Evolutionary conservation across 2,888 invertebrate genomes (phyloP).

Genomic region (Alentia gelatinosa): DNA sequence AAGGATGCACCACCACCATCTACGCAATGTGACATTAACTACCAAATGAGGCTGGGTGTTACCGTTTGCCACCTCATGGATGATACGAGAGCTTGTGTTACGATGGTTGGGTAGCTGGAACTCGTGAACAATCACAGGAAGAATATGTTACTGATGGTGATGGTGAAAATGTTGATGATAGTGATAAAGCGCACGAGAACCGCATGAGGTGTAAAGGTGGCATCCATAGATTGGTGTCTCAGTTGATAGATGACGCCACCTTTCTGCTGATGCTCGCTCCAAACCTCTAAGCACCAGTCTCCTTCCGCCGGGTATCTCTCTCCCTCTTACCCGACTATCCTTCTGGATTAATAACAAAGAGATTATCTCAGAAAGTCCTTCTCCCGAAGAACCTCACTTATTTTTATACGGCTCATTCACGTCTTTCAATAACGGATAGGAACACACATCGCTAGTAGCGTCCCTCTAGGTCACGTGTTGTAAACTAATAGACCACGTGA

Average conservation of each 20-base stretch:
- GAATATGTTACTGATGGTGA: no score
- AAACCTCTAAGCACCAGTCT: background rate
- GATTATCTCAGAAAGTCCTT: background rate
- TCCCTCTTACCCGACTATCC: background rate
- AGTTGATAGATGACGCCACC: background rate
- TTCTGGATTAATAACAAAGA: background rate
- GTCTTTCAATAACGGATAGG: background rate
- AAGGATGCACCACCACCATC: background rate
- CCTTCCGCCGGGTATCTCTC: background rate
- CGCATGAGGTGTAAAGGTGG: no score
- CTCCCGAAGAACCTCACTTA: background rate
- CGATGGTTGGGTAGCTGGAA: no score
- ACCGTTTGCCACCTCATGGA: background rate
- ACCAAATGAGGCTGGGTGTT: background rate
- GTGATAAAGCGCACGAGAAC: background rate
- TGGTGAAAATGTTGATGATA: no score
- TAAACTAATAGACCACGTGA: background rate
- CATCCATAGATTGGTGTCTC: background rate
- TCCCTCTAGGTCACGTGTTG: background rate
- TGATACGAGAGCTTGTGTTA: no score
- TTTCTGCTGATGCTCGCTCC: background rate
- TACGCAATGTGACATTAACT: background rate
- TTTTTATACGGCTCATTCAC: constrained; percentile 17
- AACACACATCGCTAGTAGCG: background rate
- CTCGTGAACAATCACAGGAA: no score